Percentiles rank a stretch among this genome's conserved stretches.
Evolutionary conservation across 35 echinoderm and acorn worm genomes (phyloP).

Genomic region (Diadema setosum): DNA sequence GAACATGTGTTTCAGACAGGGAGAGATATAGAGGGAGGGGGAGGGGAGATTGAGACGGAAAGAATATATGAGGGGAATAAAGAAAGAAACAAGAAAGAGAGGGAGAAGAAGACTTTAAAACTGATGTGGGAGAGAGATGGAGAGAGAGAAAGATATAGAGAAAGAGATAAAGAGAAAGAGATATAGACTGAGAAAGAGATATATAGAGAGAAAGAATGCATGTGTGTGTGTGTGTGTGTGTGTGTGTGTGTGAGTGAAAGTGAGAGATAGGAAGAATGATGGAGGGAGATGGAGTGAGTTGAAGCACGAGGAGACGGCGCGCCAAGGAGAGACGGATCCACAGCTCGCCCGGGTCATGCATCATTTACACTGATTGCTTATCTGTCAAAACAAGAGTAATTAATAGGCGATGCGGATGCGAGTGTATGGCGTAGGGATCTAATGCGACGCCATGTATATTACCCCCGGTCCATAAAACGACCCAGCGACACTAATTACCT

Average conservation of each 20-base stretch:
- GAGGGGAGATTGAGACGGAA: background rate
- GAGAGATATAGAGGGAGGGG: background rate
- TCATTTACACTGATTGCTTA: constrained; percentile 26
- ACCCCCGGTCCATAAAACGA: background rate
- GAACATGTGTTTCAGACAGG: no score
- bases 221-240: no score
- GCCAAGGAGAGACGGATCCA: background rate
- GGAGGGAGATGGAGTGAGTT: background rate
- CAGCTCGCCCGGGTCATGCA: constrained; percentile 12
- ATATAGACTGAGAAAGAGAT: background rate
- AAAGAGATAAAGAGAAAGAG: background rate
- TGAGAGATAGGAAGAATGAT: background rate
- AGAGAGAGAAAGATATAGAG: background rate
- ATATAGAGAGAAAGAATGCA: no score
- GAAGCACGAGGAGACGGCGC: no score
- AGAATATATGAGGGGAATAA: background rate
- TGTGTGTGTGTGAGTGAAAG: no score
- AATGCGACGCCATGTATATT: background rate
- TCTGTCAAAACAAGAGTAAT: constrained; percentile 29
- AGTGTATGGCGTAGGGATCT: background rate
- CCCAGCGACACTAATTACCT: background rate
- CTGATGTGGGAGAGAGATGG: background rate
- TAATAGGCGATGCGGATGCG: constrained; percentile 14
- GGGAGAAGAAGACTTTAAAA: background rate
- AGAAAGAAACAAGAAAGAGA: background rate